phyloP scores from a whole-genome alignment of 1,140 invertebrate species.

The Drosophila pectinifera region DNA sequence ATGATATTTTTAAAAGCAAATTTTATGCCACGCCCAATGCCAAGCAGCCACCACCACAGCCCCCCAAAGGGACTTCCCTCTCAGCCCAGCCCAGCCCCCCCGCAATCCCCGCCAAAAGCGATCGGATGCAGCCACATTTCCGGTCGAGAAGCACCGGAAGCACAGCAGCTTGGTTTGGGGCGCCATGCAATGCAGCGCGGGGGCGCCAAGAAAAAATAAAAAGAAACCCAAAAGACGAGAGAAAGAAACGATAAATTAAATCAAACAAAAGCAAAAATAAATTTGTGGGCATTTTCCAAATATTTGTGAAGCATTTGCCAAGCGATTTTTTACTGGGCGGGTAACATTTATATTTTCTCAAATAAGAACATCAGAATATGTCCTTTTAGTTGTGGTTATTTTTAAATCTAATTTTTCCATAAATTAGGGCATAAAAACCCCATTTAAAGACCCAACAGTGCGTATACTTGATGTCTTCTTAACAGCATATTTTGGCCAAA shows the following conservation, averaged over 20 bases:
- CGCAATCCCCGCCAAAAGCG: constrained; percentile 1
- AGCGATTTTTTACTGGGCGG: constrained; percentile 31
- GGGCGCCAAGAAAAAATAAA: constrained; percentile 12
- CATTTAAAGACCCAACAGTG: no score
- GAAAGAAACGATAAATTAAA: constrained; percentile 42
- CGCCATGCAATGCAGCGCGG: constrained; percentile 13
- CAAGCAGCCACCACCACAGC: constrained; percentile 30
- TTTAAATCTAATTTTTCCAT: no score
- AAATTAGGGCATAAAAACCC: no score
- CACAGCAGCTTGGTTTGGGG: background rate
- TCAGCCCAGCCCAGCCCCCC: constrained; percentile 7
- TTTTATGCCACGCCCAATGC: constrained; percentile 71
- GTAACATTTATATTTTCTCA: no score
- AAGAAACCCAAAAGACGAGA: constrained; percentile 10
- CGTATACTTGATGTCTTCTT: no score
- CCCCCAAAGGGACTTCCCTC: constrained; percentile 4
- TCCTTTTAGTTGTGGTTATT: no score
- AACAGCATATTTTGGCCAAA: no score
- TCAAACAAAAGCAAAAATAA: constrained; percentile 62
- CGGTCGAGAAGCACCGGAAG: constrained; percentile 1
- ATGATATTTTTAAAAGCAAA: constrained; percentile 84
- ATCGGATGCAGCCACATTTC: constrained; percentile 1
- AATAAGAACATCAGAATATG: no score
- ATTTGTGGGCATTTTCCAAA: constrained; percentile 83
- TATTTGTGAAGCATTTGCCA: constrained; percentile 75